Evolutionary conservation across 2,888 invertebrate genomes (phyloP).

Genomic region (Helicoverpa assulta): DNA sequence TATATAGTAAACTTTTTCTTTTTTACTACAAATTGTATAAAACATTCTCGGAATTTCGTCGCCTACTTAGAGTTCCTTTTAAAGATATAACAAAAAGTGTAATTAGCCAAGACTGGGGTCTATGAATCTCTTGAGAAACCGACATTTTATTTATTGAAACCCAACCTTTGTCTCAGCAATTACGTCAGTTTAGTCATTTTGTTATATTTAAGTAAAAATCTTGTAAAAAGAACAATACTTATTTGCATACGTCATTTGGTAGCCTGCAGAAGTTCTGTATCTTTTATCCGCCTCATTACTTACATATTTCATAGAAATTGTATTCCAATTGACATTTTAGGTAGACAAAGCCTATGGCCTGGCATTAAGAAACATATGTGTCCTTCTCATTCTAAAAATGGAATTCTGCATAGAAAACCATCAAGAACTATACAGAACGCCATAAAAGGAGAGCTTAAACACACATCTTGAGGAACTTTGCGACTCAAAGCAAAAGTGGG

Average conservation of each 20-base stretch:
- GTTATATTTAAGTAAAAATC: neutral
- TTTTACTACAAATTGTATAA: conserved; percentile 30
- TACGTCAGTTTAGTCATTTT: neutral
- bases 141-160: conserved; percentile 6
- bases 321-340: neutral
- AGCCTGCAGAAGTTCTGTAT: neutral
- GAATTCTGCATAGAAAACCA: conserved; percentile 37
- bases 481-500: conserved; percentile 42
- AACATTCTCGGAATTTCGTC: conserved; percentile 26
- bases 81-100: neutral
- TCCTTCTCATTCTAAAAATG: conserved; percentile 8
- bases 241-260: too few relatives aligned
- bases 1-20: conserved; percentile 51
- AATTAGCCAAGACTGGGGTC: conserved; percentile 19
- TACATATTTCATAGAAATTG: neutral
- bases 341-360: neutral
- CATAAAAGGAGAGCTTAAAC: conserved; percentile 39
- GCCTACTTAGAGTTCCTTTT: conserved; percentile 25
- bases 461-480: conserved; percentile 47
- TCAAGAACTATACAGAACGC: conserved; percentile 36
- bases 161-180: neutral
- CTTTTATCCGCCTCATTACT: neutral
- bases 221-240: neutral
- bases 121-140: conserved; percentile 24
- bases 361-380: neutral